Base-by-base conservation (phyloP, 1,140 invertebrate genomes). In the Luehdorfia chinensis region DNA sequence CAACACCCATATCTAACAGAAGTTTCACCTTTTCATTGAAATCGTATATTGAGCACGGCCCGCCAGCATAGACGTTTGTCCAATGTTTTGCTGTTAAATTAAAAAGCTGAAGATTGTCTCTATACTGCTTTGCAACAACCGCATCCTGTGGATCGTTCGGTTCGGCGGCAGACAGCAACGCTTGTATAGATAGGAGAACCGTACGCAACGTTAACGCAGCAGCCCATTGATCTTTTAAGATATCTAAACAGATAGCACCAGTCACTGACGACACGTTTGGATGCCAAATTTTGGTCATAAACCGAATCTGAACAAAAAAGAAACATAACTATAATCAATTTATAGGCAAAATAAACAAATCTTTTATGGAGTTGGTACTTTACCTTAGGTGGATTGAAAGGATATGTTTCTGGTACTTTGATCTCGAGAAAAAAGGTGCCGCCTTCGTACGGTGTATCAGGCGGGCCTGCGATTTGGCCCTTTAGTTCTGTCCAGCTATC, bases 221-320 rank as follows among this genome's bases (percentile, higher is more conserved):
- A 54, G 98, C 98, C 98, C 98, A 99, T 86, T 99, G 97, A 84
- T 99, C 98, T 90, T 99, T 99, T 9, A 99, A 89, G 73, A 99
- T 99, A 87, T 99, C 98, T 79, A 99, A 89, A 88, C 98, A 99
- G 75, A 99, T 99, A 25, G 97, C 97, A 46, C 98, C 98, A 16
- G 98, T 99, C 2, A 98, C 97, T 12, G 97, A 99, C 43, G 97
- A 99, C 65, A 99, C 98, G 89, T 99, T 99, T 34, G 98, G 98
- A 89, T 99, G 98, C 98, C 98, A 99, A 78, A 99, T 98, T 89
- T 96, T 97, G 49, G 98, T 99, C 55, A 97, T 91, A 90, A 99
- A 99, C 23, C 93, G 90, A 49, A 96, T 94, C 93, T 95, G 63
- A 86, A 48, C 9, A 14, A 48, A 48, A 41, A 56, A 47, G 14